phyloP scores from a whole-genome alignment of 2,113 vertebrate species.

The Cyanoderma ruficeps region DNA sequence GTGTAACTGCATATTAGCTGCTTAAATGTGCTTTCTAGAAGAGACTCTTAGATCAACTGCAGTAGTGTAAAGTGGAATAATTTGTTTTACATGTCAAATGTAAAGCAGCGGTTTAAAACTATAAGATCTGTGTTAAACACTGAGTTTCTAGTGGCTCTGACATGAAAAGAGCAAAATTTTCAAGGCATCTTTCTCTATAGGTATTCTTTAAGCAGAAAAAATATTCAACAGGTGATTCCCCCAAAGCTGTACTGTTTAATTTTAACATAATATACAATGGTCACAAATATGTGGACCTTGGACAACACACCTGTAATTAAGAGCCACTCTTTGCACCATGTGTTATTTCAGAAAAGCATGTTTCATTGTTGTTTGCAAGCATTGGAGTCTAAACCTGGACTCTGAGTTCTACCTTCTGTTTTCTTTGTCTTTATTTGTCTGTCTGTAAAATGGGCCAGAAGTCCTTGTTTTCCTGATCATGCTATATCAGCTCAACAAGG shows the following conservation, averaged over 20 bases:
- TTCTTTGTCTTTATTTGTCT: neutral
- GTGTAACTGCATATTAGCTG: neutral
- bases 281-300: neutral
- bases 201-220: neutral
- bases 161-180: neutral
- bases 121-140: neutral
- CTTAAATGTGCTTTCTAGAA: neutral
- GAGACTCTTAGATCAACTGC: neutral
- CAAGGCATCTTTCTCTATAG: neutral
- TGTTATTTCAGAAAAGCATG: fast-evolving
- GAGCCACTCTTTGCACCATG: neutral
- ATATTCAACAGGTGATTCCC: neutral
- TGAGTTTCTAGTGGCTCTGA: neutral
- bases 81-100: neutral
- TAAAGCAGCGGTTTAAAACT: neutral
- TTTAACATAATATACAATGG: neutral
- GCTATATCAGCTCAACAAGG: neutral
- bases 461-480: neutral
- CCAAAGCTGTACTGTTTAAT: neutral
- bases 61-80: neutral
- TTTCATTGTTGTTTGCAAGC: neutral
- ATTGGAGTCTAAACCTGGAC: neutral
- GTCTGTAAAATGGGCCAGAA: neutral
- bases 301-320: neutral
- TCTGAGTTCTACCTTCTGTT: neutral